Evolutionary conservation across 2,797 vertebrate genomes (phyloP).

Genomic region (Sarcoramphus papa): DNA sequence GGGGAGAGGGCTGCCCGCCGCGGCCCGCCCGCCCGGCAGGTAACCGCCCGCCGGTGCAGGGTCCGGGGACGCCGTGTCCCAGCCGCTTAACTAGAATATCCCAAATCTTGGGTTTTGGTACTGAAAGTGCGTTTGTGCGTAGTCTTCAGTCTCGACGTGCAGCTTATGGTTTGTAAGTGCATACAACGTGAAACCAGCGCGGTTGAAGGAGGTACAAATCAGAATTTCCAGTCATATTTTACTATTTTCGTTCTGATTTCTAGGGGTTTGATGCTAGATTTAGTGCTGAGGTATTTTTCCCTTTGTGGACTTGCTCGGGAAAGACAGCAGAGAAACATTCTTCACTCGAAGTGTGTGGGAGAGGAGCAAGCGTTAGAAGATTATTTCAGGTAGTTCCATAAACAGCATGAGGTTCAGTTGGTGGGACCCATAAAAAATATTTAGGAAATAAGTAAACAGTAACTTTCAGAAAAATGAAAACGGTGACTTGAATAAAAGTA

Average conservation of each 20-base stretch:
- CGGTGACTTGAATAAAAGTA: background rate
- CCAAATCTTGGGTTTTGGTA: accelerated
- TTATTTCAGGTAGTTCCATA: accelerated
- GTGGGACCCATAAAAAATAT: accelerated
- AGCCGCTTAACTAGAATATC: accelerated
- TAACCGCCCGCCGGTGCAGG: background rate
- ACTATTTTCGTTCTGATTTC: accelerated
- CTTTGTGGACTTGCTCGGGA: no score
- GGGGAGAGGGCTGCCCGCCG: background rate
- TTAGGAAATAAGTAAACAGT: background rate
- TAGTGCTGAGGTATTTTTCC: accelerated
- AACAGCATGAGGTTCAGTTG: accelerated
- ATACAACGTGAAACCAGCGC: accelerated
- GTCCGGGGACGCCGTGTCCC: background rate
- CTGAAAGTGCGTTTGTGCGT: background rate
- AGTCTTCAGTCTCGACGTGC: accelerated
- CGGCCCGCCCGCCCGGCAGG: background rate
- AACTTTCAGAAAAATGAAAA: background rate
- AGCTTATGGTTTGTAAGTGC: accelerated
- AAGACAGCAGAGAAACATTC: accelerated
- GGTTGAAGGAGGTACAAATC: accelerated
- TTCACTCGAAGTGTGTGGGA: accelerated
- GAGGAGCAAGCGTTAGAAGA: background rate
- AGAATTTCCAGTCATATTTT: accelerated
- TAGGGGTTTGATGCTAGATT: accelerated